phyloP scores from a whole-genome alignment of 2,113 vertebrate genomes.

The Brevimyrus niger region DNA sequence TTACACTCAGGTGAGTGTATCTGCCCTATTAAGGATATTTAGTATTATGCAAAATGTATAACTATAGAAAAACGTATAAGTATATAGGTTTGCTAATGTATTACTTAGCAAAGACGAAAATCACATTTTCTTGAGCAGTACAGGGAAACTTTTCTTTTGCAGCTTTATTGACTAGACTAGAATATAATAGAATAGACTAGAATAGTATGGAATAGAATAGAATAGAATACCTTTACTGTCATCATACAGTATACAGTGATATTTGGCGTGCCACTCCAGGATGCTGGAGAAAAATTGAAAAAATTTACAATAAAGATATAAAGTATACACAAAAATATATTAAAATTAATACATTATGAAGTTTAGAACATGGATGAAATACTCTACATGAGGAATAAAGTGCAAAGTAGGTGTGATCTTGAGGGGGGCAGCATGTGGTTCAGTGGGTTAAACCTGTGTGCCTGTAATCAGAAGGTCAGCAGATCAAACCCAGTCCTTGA shows the following conservation, averaged over 20 bases:
- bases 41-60: neutral
- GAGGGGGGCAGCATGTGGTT: no score
- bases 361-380: neutral
- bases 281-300: neutral
- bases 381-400: neutral
- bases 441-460: no score
- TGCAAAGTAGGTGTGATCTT: neutral
- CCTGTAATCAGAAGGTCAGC: no score
- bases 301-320: neutral
- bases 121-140: neutral
- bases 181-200: neutral
- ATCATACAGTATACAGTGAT: neutral
- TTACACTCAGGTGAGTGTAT: constrained; percentile 75
- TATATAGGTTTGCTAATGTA: neutral
- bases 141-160: neutral
- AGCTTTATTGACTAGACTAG: neutral
- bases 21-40: neutral
- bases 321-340: neutral
- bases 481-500: no score
- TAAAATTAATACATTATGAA: neutral
- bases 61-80: neutral
- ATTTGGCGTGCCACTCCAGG: neutral
- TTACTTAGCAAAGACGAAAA: neutral
- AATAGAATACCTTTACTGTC: neutral
- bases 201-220: neutral